Conservation (phyloP, 2,888 invertebrate genomes). For the Diachrysia chrysitis region DNA sequence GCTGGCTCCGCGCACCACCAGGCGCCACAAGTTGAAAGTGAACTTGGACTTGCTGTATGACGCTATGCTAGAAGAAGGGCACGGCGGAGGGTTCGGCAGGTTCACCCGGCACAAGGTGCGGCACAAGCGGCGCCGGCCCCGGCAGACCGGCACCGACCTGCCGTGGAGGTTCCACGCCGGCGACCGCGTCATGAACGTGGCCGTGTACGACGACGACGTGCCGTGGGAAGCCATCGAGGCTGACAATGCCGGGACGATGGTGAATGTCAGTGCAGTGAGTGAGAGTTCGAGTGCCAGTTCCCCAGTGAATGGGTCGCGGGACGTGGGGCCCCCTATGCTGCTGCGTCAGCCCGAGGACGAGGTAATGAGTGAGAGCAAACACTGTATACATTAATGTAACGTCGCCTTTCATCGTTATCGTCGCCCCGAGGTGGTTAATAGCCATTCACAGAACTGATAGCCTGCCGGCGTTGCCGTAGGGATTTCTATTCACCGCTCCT, state of each 20-base stretch:
- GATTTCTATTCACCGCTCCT: conserved; percentile 79
- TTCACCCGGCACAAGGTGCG: conserved; percentile 84
- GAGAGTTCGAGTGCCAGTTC: conserved; percentile 81
- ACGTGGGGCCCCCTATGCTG: conserved; percentile 82
- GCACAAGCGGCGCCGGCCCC: conserved; percentile 84
- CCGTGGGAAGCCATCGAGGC: conserved; percentile 87
- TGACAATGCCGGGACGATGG: conserved; percentile 65
- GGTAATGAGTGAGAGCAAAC: conserved; percentile 83
- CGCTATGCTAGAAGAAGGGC: conserved; percentile 83
- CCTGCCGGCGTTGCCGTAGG: conserved; percentile 77
- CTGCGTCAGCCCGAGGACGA: conserved; percentile 82
- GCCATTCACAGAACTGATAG: conserved; percentile 83
- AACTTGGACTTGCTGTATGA: conserved; percentile 81
- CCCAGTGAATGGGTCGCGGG: conserved; percentile 75
- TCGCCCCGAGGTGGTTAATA: conserved; percentile 86
- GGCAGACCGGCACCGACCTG: conserved; percentile 77
- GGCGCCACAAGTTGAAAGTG: conserved; percentile 77
- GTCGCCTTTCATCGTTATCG: conserved; percentile 83
- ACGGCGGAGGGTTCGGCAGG: conserved; percentile 75
- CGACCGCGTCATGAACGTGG: conserved; percentile 85
- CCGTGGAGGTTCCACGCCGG: conserved; percentile 89
- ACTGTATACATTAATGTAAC: conserved; percentile 72
- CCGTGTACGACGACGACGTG: conserved; percentile 87
- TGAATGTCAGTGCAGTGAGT: conserved; percentile 86
- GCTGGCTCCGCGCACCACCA: conserved; percentile 48